phyloP scores from a whole-genome alignment of 2,888 invertebrate genomes.

The Emmelina monodactyla region DNA sequence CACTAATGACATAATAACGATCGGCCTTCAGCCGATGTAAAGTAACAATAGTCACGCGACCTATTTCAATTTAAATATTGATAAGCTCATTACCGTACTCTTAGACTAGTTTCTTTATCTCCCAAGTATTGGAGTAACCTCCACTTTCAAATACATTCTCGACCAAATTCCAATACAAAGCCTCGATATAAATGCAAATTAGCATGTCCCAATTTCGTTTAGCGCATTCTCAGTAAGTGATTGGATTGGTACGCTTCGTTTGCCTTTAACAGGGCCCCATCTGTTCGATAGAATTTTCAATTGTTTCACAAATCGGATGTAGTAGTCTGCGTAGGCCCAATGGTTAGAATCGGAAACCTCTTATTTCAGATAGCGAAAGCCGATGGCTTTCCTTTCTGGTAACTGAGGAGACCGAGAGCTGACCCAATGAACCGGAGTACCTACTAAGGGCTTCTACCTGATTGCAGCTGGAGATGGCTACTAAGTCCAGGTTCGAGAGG shows the following conservation, averaged over 20 bases:
- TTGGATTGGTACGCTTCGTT: neutral
- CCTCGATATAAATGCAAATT: conserved; percentile 28
- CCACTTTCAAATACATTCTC: conserved; percentile 9
- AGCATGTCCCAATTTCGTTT: conserved; percentile 17
- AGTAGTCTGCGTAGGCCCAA: conserved; percentile 19
- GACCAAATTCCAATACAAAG: conserved; percentile 8
- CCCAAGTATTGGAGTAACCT: conserved; percentile 4
- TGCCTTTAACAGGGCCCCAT: neutral
- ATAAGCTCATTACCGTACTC: conserved; percentile 13
- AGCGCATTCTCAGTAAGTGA: conserved; percentile 6
- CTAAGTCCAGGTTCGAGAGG: conserved; percentile 65
- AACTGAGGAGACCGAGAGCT: conserved; percentile 42
- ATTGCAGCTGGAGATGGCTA: conserved; percentile 67
- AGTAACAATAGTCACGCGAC: conserved; percentile 14
- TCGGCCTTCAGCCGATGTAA: conserved; percentile 14
- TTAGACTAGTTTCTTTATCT: neutral
- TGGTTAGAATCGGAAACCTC: conserved; percentile 64
- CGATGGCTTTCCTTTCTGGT: conserved; percentile 11
- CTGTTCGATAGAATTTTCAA: conserved; percentile 10
- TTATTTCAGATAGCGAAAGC: conserved; percentile 62
- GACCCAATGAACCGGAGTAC: conserved; percentile 41
- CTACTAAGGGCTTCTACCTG: conserved; percentile 64
- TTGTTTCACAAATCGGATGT: conserved; percentile 20
- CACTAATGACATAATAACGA: conserved; percentile 14
- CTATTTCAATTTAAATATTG: conserved; percentile 10